These are phyloP conservation scores for Habropoda laboriosa DNA, from an alignment of 1,140 invertebrate species.

Conservation along the genomic window DNA sequence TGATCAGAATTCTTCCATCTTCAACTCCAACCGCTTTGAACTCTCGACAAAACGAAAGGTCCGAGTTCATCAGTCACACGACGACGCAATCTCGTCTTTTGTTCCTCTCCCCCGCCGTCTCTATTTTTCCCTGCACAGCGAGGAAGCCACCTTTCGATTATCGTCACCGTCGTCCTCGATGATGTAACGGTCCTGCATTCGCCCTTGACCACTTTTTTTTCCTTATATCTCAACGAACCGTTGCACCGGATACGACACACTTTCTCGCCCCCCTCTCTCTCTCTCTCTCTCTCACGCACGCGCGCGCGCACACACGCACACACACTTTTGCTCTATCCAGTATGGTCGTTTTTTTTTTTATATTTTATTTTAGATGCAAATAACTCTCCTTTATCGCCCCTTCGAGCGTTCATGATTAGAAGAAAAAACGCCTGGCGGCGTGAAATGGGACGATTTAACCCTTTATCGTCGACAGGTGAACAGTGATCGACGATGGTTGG, in stretches of 20 bases:
- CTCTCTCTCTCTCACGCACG: neutral
- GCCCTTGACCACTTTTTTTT: conserved; percentile 49
- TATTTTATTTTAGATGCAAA: conserved; percentile 42
- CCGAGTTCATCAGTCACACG: neutral
- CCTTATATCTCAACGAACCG: conserved; percentile 21
- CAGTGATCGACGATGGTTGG: too few species aligned
- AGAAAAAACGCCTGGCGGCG: conserved; percentile 16
- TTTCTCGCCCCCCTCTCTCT: conserved; percentile 7
- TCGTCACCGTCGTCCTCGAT: conserved; percentile 43
- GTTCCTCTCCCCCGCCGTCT: neutral
- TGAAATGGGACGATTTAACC: conserved; percentile 29
- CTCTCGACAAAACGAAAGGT: neutral
- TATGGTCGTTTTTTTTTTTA: conserved; percentile 9
- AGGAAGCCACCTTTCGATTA: conserved; percentile 31
- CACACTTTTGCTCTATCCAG: too few species aligned
- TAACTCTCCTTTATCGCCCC: conserved; percentile 45
- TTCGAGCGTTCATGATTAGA: conserved; percentile 41
- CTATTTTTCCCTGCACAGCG: neutral
- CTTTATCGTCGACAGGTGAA: conserved; percentile 28
- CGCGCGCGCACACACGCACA: too few species aligned
- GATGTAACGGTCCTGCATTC: conserved; percentile 49
- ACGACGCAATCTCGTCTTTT: neutral
- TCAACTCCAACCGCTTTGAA: too few species aligned
- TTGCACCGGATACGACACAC: conserved; percentile 43
- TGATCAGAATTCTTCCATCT: too few species aligned